Evolutionary conservation across 2,113 vertebrate species (phyloP), one percentile per base, ranked within the genome.

Genomic region (Chamaetylas fuelleborni): DNA sequence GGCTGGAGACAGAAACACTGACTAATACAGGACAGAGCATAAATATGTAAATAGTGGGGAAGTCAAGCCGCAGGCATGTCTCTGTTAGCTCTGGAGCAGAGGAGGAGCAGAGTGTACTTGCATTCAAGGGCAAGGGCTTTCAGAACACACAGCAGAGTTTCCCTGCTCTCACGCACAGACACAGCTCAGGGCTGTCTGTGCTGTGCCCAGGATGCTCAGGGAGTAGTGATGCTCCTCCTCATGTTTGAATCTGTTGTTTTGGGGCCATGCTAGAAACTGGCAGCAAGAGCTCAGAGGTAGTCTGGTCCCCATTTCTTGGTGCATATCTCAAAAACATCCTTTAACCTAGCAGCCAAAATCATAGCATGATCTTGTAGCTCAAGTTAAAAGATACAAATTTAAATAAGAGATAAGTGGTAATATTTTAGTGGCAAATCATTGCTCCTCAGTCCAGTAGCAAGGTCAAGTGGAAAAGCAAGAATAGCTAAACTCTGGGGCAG

Each of bases 21-120:
- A 94, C 88, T 95, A 88, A 94, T n/a, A 16, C 11, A 77, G 81
- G 66, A 61, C 72, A 81, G 71, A 87, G 60, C 47, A 70, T 74
- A 93, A 95, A 64, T 88, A 88, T 94, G 94, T 93, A 96, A 96
- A 96, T 94, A 96, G 23, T 33, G 74, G 70, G 60, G 64, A 82
- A 90, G 60, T 83, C 71, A 88, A 86, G 72, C 85, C 8, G 0
- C 82, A 92, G 81, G 94, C 95, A 95, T n/a, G 69, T 80, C 70
- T 67, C 40, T 93, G 86, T 65, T 74, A 93, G 24, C 60, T 60
- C 29, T 74, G 85, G 76, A 83, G 72, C 58, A 66, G 40, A 86
- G 62, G 60, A n/a, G 87, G 82, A 90, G 78, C 92, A 67, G 58
- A 60, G 71, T 67, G 81, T 73, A 22, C 64, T 92, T 56, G 74